Percentiles rank a stretch among this genome's conserved stretches.
These are phyloP conservation scores for Pseudomyrmex dendroicus DNA, from an alignment of 1,140 invertebrate species.

Conservation along the genomic window DNA sequence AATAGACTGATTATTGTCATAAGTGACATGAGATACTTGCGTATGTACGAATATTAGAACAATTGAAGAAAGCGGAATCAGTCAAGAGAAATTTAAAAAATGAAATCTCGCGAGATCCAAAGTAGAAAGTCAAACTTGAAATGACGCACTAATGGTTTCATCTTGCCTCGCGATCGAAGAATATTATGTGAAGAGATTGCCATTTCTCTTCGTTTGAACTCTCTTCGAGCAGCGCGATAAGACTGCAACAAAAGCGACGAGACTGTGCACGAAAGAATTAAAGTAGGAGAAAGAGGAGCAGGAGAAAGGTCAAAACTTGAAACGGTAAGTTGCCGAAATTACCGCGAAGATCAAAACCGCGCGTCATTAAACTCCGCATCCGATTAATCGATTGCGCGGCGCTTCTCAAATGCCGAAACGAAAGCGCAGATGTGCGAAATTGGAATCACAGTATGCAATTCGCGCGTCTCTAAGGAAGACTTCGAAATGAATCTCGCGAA, in stretches of 20 bases:
- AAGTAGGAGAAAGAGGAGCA: no score
- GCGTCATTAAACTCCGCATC: conserved; percentile 34
- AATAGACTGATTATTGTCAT: conserved; percentile 6
- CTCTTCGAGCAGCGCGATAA: neutral
- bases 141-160: neutral
- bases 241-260: neutral
- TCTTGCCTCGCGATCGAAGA: neutral
- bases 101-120: neutral
- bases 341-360: conserved; percentile 34
- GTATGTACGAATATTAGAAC: neutral
- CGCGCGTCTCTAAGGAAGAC: neutral
- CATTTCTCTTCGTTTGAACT: neutral
- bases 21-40: neutral
- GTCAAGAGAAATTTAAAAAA: neutral
- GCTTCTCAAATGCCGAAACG: neutral
- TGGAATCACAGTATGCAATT: neutral
- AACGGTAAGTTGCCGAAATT: conserved; percentile 51
- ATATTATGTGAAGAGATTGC: conserved; percentile 14
- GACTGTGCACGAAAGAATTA: no score
- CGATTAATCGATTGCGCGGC: conserved; percentile 48
- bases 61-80: neutral
- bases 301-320: conserved; percentile 26
- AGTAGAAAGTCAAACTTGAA: neutral
- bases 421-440: conserved; percentile 24
- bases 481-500: conserved; percentile 20